Conservation (phyloP, 2,113 vertebrate species). For the Benitochromis conjunctus region DNA sequence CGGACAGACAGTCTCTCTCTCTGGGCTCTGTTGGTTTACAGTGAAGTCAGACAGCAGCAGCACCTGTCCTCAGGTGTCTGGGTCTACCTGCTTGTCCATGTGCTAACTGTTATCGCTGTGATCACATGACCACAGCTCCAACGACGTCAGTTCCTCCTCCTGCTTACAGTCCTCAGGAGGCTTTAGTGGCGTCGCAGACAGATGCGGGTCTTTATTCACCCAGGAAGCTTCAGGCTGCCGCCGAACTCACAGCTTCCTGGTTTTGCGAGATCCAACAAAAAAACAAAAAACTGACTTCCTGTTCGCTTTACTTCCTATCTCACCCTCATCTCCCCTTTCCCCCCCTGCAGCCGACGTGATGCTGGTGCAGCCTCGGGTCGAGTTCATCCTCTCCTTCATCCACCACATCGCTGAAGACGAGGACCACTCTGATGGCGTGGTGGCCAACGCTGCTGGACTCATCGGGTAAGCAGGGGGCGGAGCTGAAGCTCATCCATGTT, state of each 20-base stretch:
- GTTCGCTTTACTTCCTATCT: fast-evolving
- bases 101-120: neutral
- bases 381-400: slow-evolving; percentile 98
- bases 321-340: neutral
- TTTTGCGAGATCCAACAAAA: slow-evolving; percentile 66
- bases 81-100: neutral
- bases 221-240: slow-evolving; percentile 17
- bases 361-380: slow-evolving; percentile 95
- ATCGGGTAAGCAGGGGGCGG: slow-evolving; percentile 73
- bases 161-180: slow-evolving; percentile 47
- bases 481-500: neutral
- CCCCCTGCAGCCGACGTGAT: slow-evolving; percentile 86
- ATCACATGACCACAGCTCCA: slow-evolving; percentile 27
- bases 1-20: neutral
- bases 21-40: neutral
- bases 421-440: slow-evolving; percentile 93
- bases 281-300: neutral
- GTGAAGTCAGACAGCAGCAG: neutral
- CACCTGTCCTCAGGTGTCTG: neutral
- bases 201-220: slow-evolving; percentile 57
- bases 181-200: slow-evolving; percentile 62
- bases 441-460: slow-evolving; percentile 91
- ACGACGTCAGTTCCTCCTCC: slow-evolving; percentile 65
- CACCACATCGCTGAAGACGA: slow-evolving; percentile 97
- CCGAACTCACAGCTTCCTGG: slow-evolving; percentile 15